Conservation (phyloP, 2,113 vertebrate genomes). For the Ivindomyrus marchei region DNA sequence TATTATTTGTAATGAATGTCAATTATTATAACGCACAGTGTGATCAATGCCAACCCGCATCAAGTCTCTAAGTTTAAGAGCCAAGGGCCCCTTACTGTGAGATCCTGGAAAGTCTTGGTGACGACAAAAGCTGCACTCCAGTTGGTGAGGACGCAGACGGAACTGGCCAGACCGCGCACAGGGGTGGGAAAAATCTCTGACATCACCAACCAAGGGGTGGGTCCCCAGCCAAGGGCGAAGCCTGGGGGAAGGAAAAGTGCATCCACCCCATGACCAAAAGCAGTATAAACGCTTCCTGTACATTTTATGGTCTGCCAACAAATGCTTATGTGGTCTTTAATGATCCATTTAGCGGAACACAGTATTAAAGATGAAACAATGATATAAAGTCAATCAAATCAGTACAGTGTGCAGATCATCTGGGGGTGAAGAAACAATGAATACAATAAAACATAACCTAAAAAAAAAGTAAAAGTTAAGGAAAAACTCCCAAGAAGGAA, state of each 20-base stretch:
- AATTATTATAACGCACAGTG: background rate
- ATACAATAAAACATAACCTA: background rate
- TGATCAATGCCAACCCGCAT: background rate
- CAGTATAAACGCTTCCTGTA: background rate
- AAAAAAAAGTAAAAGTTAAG: background rate
- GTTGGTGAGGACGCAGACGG: constrained; percentile 74
- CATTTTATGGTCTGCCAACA: background rate
- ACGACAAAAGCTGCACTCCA: constrained; percentile 76
- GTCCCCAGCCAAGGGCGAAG: constrained; percentile 81
- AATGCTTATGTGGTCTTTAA: background rate
- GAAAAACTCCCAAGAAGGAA: too few relatives aligned
- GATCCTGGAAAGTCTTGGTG: constrained; percentile 73
- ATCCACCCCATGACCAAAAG: background rate
- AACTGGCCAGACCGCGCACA: constrained; percentile 63
- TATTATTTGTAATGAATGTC: background rate
- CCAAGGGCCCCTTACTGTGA: constrained; percentile 63
- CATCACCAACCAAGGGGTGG: constrained; percentile 80
- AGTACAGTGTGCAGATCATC: background rate
- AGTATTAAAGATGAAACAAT: background rate
- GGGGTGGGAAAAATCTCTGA: constrained; percentile 78
- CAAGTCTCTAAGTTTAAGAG: background rate
- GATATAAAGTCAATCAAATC: background rate
- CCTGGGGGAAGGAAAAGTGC: constrained; percentile 49
- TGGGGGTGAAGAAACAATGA: background rate
- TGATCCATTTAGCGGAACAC: background rate